Base-by-base conservation (phyloP, 2,888 invertebrate genomes). In the Apotomis betuletana region DNA sequence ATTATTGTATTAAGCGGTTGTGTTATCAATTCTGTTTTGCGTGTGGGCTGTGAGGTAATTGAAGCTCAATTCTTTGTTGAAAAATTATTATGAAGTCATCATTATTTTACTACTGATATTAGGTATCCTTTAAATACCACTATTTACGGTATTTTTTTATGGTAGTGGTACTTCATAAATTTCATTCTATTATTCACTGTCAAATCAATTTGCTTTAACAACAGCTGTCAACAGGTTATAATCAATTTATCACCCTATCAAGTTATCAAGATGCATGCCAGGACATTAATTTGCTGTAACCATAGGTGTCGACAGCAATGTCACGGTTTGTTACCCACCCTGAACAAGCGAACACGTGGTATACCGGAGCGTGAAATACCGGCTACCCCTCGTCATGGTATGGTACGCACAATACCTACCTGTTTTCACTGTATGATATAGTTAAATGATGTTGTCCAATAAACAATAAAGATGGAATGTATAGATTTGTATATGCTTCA, bases 271-370 rank as follows among this genome's bases (percentile, higher is more conserved):
- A 62, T 6, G 49, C 61, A 8, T 27, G n/a, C 15, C 12, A 55
- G 27, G 41, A 46, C 27, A n/a, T 57, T 36, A 65, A 65, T 65
- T 65, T n/a, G 44, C 46, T 8, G 5, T 46, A 44, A 59, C 58
- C 59, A 63, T 71, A 71, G 27, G 62, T 72, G 72, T 54, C 70
- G 70, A 74, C 71, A 67, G 64, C 38, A 59, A 62, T 75, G 51
- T 69, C 62, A 75, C 63, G 75, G 70, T 75, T 59, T 59, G 65
- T 44, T 57, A 60, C 68, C 46, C 69, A 74, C 75, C 75, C 73
- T 57, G 74, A 70, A 38, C 77, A 78, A 77, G 76, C 77, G 78
- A 70, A 38, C 77, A 78, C 78, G 76, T 77, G 78, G 77, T 75
- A 77, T 76, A 76, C 69, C 76, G 71, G 49, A 74, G 64, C 79